Evolutionary conservation across 1,140 invertebrate species (phyloP).

Genomic region (Amphibalanus amphitrite): DNA sequence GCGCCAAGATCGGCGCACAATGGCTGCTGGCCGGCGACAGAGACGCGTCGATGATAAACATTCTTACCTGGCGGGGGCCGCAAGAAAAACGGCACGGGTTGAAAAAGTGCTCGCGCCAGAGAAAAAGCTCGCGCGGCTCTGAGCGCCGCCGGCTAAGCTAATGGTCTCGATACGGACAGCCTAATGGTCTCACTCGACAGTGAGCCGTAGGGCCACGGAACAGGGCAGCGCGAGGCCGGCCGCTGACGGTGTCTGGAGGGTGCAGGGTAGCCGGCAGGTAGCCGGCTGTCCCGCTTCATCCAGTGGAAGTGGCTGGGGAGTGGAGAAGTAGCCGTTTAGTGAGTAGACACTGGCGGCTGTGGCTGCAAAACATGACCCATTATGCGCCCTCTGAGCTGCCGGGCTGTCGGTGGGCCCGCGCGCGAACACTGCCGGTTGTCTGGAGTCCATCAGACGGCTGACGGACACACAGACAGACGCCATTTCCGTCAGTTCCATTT

Average conservation of each 20-base stretch:
- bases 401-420: no score
- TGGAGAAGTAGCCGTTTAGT: no score
- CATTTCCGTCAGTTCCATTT: no score
- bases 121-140: neutral
- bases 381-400: no score
- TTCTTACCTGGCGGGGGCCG: neutral
- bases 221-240: no score
- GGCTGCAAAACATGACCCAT: no score
- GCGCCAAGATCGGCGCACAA: neutral
- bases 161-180: neutral
- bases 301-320: no score
- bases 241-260: neutral
- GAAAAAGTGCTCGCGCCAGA: neutral
- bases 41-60: neutral
- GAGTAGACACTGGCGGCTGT: no score
- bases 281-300: no score
- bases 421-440: no score
- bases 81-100: neutral
- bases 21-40: neutral
- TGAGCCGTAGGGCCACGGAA: neutral
- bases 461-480: no score
- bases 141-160: neutral
- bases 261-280: neutral
- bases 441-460: no score
- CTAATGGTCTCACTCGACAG: neutral